phyloP scores from a whole-genome alignment of 2,113 vertebrate species.

The Apistogramma diplotaenia region DNA sequence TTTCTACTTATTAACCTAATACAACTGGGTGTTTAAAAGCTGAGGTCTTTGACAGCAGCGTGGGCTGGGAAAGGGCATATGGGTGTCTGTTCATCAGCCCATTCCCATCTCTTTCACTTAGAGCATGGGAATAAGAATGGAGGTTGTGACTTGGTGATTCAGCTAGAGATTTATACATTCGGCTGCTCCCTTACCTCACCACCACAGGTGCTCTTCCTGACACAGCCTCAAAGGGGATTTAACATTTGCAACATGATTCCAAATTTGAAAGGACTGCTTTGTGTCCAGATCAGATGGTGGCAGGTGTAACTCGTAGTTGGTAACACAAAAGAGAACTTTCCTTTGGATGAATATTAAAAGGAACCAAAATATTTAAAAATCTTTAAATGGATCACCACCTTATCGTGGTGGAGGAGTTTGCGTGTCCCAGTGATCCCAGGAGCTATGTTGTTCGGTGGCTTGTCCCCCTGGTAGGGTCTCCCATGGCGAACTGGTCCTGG shows the following conservation, averaged over 20 bases:
- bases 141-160: not conserved
- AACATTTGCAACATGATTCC: not conserved
- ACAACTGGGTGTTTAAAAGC: not conserved
- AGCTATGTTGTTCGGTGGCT: too few species aligned
- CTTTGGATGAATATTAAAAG: not conserved
- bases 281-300: not conserved
- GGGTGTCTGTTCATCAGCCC: not conserved
- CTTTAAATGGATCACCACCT: too few species aligned
- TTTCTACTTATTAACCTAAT: not conserved
- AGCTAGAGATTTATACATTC: accelerated
- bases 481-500: too few species aligned
- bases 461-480: too few species aligned
- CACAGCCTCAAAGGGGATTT: too few species aligned
- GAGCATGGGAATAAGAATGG: not conserved
- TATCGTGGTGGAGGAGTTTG: too few species aligned
- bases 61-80: not conserved
- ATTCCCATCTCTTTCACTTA: not conserved
- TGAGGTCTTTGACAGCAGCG: not conserved
- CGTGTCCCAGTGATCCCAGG: too few species aligned
- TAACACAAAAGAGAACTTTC: not conserved
- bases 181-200: too few species aligned
- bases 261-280: not conserved
- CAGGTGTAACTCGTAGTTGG: not conserved
- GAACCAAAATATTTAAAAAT: not conserved
- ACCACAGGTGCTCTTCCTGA: too few species aligned